phyloP scores from a whole-genome alignment of 2,888 invertebrate genomes.

The Dasysyrphus tricinctus region DNA sequence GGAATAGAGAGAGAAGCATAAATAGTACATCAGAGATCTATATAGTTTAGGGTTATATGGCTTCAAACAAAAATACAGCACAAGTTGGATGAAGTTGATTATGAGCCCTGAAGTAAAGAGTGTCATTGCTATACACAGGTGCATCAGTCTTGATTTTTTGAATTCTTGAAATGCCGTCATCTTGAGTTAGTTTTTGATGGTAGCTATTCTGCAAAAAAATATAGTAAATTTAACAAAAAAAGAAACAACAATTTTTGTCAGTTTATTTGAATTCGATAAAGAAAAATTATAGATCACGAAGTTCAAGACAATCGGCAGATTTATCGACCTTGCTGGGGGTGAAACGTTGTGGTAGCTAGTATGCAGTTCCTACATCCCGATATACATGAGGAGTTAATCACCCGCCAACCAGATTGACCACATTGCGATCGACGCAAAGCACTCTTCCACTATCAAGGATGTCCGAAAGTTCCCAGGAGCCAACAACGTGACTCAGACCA shows the following conservation, averaged over 20 bases:
- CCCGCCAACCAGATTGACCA: too few species aligned
- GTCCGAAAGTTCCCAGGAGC: too few species aligned
- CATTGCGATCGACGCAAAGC: too few species aligned
- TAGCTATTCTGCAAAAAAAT: slow-evolving; percentile 34
- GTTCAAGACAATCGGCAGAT: too few species aligned
- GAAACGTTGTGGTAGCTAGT: too few species aligned
- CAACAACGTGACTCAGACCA: too few species aligned
- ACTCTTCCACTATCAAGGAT: too few species aligned
- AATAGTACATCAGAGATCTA: slow-evolving; percentile 94
- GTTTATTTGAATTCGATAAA: not conserved
- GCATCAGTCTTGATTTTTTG: slow-evolving; percentile 87
- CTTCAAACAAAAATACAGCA: slow-evolving; percentile 90
- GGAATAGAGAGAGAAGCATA: slow-evolving; percentile 93
- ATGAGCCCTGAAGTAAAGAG: slow-evolving; percentile 94
- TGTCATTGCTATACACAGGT: slow-evolving; percentile 92
- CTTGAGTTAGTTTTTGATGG: slow-evolving; percentile 33
- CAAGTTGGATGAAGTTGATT: slow-evolving; percentile 91
- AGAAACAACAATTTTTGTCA: not conserved
- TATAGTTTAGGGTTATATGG: slow-evolving; percentile 91
- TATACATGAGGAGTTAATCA: too few species aligned
- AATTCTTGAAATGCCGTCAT: slow-evolving; percentile 81
- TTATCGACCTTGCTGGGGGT: too few species aligned
- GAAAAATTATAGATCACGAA: too few species aligned
- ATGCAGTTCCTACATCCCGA: too few species aligned
- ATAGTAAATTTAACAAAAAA: not conserved